phyloP scores from a whole-genome alignment of 2,113 vertebrate genomes.

The Aplodontia rufa region DNA sequence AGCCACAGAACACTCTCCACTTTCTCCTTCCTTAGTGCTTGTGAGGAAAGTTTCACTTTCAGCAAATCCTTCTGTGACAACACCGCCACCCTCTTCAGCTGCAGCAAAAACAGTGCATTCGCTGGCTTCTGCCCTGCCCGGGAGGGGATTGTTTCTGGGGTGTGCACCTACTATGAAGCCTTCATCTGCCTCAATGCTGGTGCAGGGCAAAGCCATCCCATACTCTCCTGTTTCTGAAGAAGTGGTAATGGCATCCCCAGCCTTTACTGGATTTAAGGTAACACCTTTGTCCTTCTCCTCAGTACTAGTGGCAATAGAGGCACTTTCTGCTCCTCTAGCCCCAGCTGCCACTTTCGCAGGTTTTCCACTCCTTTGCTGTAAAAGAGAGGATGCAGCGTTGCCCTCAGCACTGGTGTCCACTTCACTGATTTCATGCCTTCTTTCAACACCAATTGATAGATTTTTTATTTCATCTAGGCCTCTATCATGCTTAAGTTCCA shows the following conservation, averaged over 20 bases:
- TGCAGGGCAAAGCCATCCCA: conserved; percentile 71
- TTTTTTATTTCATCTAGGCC: neutral
- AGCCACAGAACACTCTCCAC: conserved; percentile 70
- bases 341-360: neutral
- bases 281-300: conserved; percentile 51
- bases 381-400: neutral
- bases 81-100: conserved; percentile 80
- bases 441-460: neutral
- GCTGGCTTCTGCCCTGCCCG: conserved; percentile 55
- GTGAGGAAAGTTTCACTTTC: conserved; percentile 83
- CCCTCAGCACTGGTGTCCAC: conserved; percentile 80
- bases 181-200: conserved; percentile 87
- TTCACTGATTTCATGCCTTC: conserved; percentile 74
- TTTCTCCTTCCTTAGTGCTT: conserved; percentile 84
- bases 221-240: conserved; percentile 77
- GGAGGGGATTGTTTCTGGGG: conserved; percentile 16
- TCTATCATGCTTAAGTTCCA: neutral
- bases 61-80: conserved; percentile 84
- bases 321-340: conserved; percentile 71
- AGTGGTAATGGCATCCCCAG: conserved; percentile 78
- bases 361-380: conserved; percentile 36
- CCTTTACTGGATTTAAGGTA: conserved; percentile 50
- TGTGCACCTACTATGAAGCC: conserved; percentile 67
- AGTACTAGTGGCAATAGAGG: conserved; percentile 81
- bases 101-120: conserved; percentile 82